Evolutionary conservation across 2,797 vertebrate species (phyloP), one percentile per base, ranked within the genome.

Genomic region (Aldrovandia affinis): DNA sequence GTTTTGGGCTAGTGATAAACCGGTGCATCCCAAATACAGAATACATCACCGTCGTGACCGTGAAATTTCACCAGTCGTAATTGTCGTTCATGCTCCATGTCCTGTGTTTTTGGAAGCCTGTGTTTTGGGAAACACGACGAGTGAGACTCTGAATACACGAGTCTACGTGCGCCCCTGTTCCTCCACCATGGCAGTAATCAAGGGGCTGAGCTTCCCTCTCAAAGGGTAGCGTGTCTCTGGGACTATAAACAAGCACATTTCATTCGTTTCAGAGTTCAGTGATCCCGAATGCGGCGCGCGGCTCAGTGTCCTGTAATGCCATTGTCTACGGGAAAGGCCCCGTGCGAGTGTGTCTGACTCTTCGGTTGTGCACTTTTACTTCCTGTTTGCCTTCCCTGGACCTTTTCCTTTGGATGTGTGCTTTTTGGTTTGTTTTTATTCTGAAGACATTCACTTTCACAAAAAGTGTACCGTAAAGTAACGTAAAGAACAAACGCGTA

Each of bases 191-290:
- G 94, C 94, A 92, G 94, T 95, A 94, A 95, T 96, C 94, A 95
- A 91, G 90, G 93, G 95, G 95, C 95, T 95, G 94, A n/a, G 89
- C 91, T 94, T 91, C 91, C 91, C 91, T 93, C 92, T 91, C 90
- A 89, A 90, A 44, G 85, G 91, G 90, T 92, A 89, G 89, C 91
- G 95, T 88, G 88, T 95, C 94, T 94, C 92, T 92, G 91, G 95
- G 95, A 96, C 95, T 95, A 95, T 95, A 95, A 94, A 94, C 93
- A 95, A 93, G 93, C 59, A 63, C 7, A 28, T 61, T 96, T 95
- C 94, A 96, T 96, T 96, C 96, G 95, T 95, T 95, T 96, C 94
- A 95, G 93, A 95, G 95, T 95, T 96, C 95, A 96, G 92, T 95
- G 94, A 92, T 95, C 95, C 95, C 88, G 95, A 96, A 96, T 95